phyloP scores from a whole-genome alignment of 2,888 invertebrate species.

The Nymphalis c-album region DNA sequence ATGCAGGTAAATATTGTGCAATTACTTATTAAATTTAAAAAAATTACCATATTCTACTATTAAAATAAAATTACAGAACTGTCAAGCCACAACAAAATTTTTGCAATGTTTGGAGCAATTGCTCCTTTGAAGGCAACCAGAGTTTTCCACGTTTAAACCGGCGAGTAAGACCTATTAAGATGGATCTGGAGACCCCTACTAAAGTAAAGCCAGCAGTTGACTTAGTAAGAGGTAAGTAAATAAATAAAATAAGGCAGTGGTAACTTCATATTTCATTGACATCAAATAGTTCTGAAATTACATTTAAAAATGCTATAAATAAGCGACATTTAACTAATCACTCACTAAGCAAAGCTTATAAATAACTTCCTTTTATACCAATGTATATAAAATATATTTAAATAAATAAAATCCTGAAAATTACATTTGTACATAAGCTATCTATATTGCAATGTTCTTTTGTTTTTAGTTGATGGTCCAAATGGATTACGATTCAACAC shows the following conservation, averaged over 20 bases:
- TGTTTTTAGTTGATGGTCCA: conserved; percentile 72
- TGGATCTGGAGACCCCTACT: conserved; percentile 72
- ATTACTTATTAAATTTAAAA: not conserved
- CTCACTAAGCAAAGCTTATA: no score
- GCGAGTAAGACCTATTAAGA: conserved; percentile 59
- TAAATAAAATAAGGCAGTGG: not conserved
- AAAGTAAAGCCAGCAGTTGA: conserved; percentile 71
- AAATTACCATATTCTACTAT: not conserved
- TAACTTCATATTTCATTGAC: not conserved
- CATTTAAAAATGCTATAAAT: not conserved
- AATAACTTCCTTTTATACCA: no score
- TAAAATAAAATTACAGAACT: conserved; percentile 52
- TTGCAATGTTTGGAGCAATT: conserved; percentile 56
- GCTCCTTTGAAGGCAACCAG: conserved; percentile 83
- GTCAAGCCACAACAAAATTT: conserved; percentile 56
- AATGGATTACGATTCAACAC: conserved; percentile 80
- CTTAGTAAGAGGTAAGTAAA: conserved; percentile 73
- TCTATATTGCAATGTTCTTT: not conserved
- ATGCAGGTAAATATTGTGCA: conserved; percentile 59
- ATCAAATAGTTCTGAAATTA: not conserved
- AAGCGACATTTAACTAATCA: not conserved
- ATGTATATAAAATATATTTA: not conserved
- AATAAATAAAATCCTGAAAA: no score
- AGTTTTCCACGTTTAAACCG: conserved; percentile 80
- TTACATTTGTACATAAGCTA: no score